phyloP scores from a whole-genome alignment of 2,888 invertebrate genomes.

The Stictocephala bisonia region DNA sequence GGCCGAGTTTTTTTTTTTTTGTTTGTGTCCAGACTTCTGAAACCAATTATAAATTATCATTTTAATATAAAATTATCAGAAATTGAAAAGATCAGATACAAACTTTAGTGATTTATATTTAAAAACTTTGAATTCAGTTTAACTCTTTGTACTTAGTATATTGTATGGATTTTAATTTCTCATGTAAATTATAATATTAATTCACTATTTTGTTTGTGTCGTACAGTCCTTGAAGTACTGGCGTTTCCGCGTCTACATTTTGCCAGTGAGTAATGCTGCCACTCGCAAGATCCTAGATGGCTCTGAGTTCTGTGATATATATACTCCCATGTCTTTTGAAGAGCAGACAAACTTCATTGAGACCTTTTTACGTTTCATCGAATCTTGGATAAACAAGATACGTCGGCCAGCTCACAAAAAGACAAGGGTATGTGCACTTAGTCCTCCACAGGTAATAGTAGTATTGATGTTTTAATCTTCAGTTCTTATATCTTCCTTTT shows the following conservation, averaged over 20 bases:
- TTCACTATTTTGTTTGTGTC: constrained; percentile 51
- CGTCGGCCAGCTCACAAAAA: constrained; percentile 76
- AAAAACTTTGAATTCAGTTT: too few species aligned
- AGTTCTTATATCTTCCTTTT: constrained; percentile 1
- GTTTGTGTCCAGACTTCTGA: too few species aligned
- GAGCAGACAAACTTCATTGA: constrained; percentile 73
- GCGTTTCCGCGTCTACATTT: constrained; percentile 89
- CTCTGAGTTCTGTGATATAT: constrained; percentile 83
- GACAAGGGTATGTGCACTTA: constrained; percentile 74
- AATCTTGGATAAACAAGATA: constrained; percentile 89
- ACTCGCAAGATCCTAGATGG: constrained; percentile 81
- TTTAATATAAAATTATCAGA: too few species aligned
- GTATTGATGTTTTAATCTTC: too few species aligned
- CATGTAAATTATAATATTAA: constrained; percentile 29
- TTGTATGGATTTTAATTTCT: too few species aligned
- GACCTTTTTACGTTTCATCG: constrained; percentile 85
- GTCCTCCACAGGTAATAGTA: too few species aligned
- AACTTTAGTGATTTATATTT: too few species aligned
- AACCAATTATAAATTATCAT: too few species aligned
- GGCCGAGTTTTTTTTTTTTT: too few species aligned
- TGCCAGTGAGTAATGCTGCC: constrained; percentile 84
- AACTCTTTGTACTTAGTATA: too few species aligned
- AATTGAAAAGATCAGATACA: too few species aligned
- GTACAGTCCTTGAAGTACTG: constrained; percentile 86
- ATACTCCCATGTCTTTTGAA: constrained; percentile 73